Conservation (phyloP, 37 sponge, comb jelly and placozoan genomes). For the Geodia barretti region DNA sequence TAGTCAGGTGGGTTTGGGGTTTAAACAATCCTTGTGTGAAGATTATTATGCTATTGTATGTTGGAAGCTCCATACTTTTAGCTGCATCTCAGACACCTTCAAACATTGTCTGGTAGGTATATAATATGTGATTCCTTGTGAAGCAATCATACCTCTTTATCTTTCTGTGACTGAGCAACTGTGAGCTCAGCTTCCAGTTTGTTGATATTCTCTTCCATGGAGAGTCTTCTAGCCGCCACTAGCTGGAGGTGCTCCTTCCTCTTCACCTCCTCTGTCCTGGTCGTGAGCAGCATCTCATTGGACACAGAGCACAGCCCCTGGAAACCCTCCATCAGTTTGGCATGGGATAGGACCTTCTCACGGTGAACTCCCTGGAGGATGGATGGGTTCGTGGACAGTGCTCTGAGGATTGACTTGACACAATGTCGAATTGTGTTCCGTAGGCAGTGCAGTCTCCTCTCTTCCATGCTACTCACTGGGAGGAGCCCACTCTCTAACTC, state of each 20-base stretch:
- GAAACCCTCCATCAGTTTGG: slow-evolving; percentile 1
- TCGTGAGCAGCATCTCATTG: slow-evolving; percentile 81
- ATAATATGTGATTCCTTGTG: not conserved
- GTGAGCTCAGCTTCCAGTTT: slow-evolving; percentile 74
- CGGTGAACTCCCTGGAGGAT: slow-evolving; percentile 23
- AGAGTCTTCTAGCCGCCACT: slow-evolving; percentile 54
- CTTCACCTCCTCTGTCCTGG: slow-evolving; percentile 77
- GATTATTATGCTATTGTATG: not conserved
- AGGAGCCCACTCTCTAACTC: no score
- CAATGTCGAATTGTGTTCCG: slow-evolving; percentile 52
- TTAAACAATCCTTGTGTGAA: no score
- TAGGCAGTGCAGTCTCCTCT: slow-evolving; percentile 15
- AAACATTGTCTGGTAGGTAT: not conserved
- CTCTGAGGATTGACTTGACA: slow-evolving; percentile 70
- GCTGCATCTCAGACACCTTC: not conserved
- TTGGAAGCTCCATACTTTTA: not conserved
- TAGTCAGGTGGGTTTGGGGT: not conserved
- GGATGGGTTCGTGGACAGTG: slow-evolving; percentile 51
- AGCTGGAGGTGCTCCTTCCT: slow-evolving; percentile 49
- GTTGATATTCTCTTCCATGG: slow-evolving; percentile 57
- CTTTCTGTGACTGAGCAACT: slow-evolving; percentile 52
- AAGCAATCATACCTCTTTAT: slow-evolving; percentile 48
- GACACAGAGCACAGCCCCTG: slow-evolving; percentile 49
- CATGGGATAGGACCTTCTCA: slow-evolving; percentile 5
- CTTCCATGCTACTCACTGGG: not conserved